Conservation (phyloP, 2,888 invertebrate genomes). For the Pseudolycoriella hygida region DNA sequence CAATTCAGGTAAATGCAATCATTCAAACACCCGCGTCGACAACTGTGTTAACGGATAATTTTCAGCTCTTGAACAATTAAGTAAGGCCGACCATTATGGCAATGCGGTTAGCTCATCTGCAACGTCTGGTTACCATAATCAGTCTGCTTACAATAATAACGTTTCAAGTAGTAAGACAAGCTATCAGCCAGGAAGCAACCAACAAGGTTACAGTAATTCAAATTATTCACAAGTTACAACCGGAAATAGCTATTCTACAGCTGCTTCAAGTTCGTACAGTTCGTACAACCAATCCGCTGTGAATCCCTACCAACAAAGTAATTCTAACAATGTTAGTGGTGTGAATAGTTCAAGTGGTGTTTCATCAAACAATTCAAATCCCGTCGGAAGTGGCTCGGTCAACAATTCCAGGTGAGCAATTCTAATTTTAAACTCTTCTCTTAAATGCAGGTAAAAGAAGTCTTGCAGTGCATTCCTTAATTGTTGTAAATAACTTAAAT, state of each 20-base stretch:
- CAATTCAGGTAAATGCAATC: conserved; percentile 2
- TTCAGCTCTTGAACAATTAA: conserved; percentile 22
- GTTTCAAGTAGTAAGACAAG: conserved; percentile 20
- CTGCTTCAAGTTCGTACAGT: conserved; percentile 16
- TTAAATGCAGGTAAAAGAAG: neutral
- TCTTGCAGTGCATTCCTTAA: no score
- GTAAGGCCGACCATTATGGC: conserved; percentile 26
- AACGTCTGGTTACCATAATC: conserved; percentile 11
- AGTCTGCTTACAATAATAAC: conserved; percentile 11
- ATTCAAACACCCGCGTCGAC: no score
- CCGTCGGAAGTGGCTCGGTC: conserved; percentile 22
- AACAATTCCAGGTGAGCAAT: conserved; percentile 23
- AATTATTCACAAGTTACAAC: conserved; percentile 26
- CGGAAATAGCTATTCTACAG: conserved; percentile 11
- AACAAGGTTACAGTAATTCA: conserved; percentile 23
- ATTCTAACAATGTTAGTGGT: conserved; percentile 7
- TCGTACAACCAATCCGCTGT: conserved; percentile 27
- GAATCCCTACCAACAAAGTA: conserved; percentile 25
- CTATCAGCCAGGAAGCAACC: conserved; percentile 23
- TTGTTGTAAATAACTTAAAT: no score
- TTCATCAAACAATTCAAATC: conserved; percentile 25
- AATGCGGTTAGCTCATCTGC: conserved; percentile 18
- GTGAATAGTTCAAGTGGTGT: conserved; percentile 12
- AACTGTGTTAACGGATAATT: neutral
- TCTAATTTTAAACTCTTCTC: neutral